Evolutionary conservation across 1,140 invertebrate genomes (phyloP).

Genomic region (Zelostemma sp.): DNA sequence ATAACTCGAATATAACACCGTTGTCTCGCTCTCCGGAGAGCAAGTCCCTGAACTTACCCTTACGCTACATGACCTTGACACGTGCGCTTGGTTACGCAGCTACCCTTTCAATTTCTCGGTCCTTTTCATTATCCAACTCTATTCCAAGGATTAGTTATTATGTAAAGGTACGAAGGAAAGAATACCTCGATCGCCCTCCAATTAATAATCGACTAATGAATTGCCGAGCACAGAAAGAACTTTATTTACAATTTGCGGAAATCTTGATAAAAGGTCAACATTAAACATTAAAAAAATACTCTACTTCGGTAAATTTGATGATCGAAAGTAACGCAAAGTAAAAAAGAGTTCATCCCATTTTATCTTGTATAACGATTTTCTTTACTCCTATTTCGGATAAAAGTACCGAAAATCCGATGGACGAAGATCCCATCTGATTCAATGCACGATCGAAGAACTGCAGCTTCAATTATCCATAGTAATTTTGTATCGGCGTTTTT

Average conservation of each 20-base stretch:
- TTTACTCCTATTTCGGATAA: too few species aligned
- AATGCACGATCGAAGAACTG: too few species aligned
- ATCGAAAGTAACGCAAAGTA: too few species aligned
- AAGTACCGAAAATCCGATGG: too few species aligned
- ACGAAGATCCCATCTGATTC: too few species aligned
- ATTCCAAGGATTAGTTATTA: neutral
- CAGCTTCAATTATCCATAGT: too few species aligned
- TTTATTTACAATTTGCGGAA: neutral
- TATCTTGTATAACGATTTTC: too few species aligned
- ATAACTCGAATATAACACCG: neutral
- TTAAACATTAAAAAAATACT: neutral
- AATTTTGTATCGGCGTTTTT: neutral
- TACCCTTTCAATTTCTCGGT: neutral
- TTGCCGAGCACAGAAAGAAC: neutral
- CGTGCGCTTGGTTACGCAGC: neutral
- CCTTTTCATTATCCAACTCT: neutral
- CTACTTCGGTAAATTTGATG: neutral
- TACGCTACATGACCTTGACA: conserved; percentile 8
- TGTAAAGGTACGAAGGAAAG: neutral
- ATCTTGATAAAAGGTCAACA: neutral
- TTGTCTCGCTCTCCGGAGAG: neutral
- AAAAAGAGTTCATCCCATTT: too few species aligned
- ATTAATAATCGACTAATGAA: neutral
- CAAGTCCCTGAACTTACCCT: conserved; percentile 1
- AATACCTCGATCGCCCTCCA: neutral